Evolutionary conservation across 2,113 vertebrate genomes (phyloP), one percentile per base, ranked within the genome.

Genomic region (Gnathonemus longibarbis): DNA sequence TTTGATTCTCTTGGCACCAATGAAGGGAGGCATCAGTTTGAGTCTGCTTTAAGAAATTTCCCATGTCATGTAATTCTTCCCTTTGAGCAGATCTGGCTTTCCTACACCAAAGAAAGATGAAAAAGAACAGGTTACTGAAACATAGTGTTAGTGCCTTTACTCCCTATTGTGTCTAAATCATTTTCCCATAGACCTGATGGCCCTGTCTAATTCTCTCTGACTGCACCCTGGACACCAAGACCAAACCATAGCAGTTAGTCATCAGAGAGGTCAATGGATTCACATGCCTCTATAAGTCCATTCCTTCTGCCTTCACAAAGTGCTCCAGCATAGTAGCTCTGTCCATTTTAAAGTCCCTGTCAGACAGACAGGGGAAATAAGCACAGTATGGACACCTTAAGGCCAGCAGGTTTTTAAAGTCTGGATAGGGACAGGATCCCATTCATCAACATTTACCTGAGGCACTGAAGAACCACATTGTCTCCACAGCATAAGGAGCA

Each of bases 401-500:
- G 88, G 93, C 91, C 89, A 52, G 84, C 62, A 70, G 62, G 53
- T 90, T 92, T 95, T 95, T 95, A 93, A 95, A 94, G 94, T 95
- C 91, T 80, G 91, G 87, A 90, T 77, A 90, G 93, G 94, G 94
- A 95, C 95, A 93, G 93, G 93, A 90, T 48, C 89, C 92, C 93
- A 94, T 95, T 95, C 94, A 95, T 92, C 46, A 90, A 89, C 89
- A 15, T 62, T 56, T 85, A 89, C 93, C 93, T 94, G 92, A 95
- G 93, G 93, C 93, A 92, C 83, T 95, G 94, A 94, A 95, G 94
- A 88, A 91, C 92, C 92, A 93, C 92, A 93, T 92, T 86, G 48
- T 50, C 45, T 89, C 66, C 91, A 85, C 49, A 89, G 91, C 90
- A 91, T 13, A 74, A 46, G 66, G 66, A 77, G 17, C n/a, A 46